Evolutionary conservation across 2,797 vertebrate species (phyloP), one percentile per base, ranked within the genome.

Genomic region (Chelidonichthys spinosus): DNA sequence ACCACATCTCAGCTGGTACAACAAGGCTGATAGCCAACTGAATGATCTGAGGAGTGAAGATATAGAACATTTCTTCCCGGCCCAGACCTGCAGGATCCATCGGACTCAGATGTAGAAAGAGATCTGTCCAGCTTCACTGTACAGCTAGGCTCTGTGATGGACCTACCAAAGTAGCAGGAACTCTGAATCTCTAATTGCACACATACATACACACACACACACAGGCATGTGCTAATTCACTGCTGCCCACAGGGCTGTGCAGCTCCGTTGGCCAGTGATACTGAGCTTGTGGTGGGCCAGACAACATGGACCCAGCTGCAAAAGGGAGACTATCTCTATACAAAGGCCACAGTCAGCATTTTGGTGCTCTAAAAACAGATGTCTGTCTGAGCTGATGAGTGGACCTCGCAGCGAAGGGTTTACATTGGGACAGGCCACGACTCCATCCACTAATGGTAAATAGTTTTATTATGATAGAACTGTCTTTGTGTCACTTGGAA

Each of bases 341-440:
- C 88, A 92, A 92, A 88, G 72, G 55, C 72, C 62, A 47, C 67
- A 77, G 78, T 93, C 91, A 92, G 90, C 90, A 81, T 53, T 88
- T 74, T 80, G 70, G 32, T 65, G 69, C 85, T 88, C 69, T 63
- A 4, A 87, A 87, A 91, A 88, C 87, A 89, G 85, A 89, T 83
- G 85, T 25, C 86, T 76, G 84, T 85, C 84, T 75, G 86, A 73
- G 56, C 70, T 83, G 80, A 90, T 83, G 88, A 83, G 78, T 13
- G 50, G 39, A 76, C 56, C 71, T 78, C 56, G 4, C 71, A 81
- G 82, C 76, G 54, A 46, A 64, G 73, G 69, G 82, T 85, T 72
- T 79, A 88, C 74, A 82, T 17, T 61, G 77, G 75, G 78, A 78
- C 56, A 65, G 36, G 39, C 62, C 37, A 54, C 55, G 42, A 68